A percentile compares a stretch with the other conserved stretches of the same genome.
Conservation (phyloP, 2,888 invertebrate genomes). For the Bugula neritina region DNA sequence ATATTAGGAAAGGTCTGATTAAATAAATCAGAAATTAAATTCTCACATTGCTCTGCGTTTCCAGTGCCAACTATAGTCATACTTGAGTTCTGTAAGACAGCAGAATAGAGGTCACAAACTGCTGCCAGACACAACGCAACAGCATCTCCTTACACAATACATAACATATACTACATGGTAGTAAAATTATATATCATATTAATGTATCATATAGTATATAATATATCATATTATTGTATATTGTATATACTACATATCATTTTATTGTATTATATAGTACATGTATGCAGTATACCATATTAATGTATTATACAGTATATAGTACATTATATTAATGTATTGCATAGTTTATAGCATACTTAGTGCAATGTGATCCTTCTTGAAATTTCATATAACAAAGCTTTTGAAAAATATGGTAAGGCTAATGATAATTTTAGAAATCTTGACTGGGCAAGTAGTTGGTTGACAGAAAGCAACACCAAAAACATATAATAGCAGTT, state of each 20-base stretch:
- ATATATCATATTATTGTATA: not conserved
- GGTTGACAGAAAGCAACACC: no score
- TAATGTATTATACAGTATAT: no score
- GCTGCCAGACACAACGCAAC: no score
- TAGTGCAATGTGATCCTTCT: no score
- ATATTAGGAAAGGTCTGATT: not conserved
- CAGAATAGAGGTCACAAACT: not conserved
- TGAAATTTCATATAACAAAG: no score
- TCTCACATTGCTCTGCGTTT: conserved; percentile 38
- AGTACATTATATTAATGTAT: no score
- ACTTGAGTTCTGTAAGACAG: conserved; percentile 35
- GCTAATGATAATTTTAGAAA: no score
- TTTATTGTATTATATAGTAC: not conserved
- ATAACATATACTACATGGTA: not conserved
- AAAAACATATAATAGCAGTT: no score
- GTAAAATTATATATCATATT: not conserved
- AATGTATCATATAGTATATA: not conserved
- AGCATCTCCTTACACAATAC: not conserved
- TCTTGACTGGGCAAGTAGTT: no score
- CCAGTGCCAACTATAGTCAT: conserved; percentile 43
- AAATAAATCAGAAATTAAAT: conserved; percentile 35
- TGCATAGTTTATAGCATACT: no score
- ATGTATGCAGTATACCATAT: no score
- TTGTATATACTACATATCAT: not conserved
- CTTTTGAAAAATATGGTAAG: no score